Evolutionary conservation across 1,140 invertebrate genomes (phyloP).

Genomic region (Palaemon carinicauda): DNA sequence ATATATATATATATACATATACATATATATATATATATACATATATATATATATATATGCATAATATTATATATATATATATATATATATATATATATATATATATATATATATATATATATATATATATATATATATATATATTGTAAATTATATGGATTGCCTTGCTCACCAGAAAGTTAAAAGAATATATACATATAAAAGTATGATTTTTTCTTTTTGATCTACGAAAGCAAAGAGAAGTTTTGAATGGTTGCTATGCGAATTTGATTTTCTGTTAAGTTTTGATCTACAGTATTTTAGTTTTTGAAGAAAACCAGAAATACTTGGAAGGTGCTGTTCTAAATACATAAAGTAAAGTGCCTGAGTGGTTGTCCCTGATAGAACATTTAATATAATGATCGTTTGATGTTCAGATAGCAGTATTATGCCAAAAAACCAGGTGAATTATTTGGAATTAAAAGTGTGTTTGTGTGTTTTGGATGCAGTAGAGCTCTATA

Average conservation of each 20-base stretch:
- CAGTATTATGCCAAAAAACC: not conserved
- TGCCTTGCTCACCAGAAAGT: slow-evolving; percentile 25
- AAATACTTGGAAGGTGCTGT: slow-evolving; percentile 5
- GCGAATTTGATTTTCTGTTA: not conserved
- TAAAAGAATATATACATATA: slow-evolving; percentile 2
- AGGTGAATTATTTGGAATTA: not conserved
- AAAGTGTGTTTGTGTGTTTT: not conserved
- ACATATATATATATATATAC: slow-evolving; percentile 1
- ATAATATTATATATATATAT: not conserved
- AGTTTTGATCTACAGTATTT: not conserved
- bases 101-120: slow-evolving; percentile 9
- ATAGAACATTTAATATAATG: slow-evolving; percentile 7
- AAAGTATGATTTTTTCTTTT: not conserved
- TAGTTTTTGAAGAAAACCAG: not conserved
- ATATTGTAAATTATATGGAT: not conserved
- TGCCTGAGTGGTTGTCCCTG: slow-evolving; percentile 50
- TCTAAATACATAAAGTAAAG: slow-evolving; percentile 20
- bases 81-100: not conserved
- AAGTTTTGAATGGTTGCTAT: not conserved
- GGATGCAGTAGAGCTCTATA: not conserved
- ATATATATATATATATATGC: not conserved
- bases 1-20: not conserved
- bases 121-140: not conserved
- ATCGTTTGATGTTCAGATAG: not conserved
- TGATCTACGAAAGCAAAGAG: not conserved